phyloP scores from a whole-genome alignment of 2,888 invertebrate genomes.

The Melanophora roralis region DNA sequence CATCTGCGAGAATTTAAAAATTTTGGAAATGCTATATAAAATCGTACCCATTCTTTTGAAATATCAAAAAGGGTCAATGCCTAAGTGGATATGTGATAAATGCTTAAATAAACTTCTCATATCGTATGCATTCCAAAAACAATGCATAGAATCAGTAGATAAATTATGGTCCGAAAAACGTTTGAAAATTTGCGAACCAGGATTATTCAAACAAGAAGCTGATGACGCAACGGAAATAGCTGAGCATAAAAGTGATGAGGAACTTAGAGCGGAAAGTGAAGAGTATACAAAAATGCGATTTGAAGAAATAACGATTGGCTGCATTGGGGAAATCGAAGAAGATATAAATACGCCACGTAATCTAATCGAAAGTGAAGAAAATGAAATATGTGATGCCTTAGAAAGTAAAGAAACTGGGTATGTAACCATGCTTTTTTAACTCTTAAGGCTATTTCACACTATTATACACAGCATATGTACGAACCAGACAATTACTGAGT shows the following conservation, averaged over 20 bases:
- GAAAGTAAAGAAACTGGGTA: neutral
- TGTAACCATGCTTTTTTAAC: too few relatives aligned
- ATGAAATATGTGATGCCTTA: neutral
- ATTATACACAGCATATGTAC: too few relatives aligned
- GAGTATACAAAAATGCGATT: neutral
- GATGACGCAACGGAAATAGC: neutral
- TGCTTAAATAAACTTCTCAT: constrained; percentile 79
- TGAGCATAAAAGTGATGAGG: neutral
- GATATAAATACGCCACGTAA: neutral
- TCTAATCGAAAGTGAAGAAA: neutral
- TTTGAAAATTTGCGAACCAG: neutral
- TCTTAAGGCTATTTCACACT: too few relatives aligned
- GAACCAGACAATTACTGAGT: too few relatives aligned
- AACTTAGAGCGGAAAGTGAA: neutral
- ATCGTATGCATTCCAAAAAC: constrained; percentile 78
- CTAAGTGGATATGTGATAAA: constrained; percentile 54
- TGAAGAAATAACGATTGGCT: neutral
- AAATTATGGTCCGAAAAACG: neutral
- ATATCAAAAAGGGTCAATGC: neutral
- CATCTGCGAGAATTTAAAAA: constrained; percentile 5
- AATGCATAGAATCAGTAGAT: constrained; percentile 75
- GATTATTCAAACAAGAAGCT: neutral
- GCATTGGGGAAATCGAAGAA: neutral
- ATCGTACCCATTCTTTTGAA: constrained; percentile 17
- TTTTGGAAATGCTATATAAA: constrained; percentile 24